These are phyloP conservation scores for Noctua janthina DNA, from an alignment of 2,888 invertebrate genomes.

Conservation along the genomic window DNA sequence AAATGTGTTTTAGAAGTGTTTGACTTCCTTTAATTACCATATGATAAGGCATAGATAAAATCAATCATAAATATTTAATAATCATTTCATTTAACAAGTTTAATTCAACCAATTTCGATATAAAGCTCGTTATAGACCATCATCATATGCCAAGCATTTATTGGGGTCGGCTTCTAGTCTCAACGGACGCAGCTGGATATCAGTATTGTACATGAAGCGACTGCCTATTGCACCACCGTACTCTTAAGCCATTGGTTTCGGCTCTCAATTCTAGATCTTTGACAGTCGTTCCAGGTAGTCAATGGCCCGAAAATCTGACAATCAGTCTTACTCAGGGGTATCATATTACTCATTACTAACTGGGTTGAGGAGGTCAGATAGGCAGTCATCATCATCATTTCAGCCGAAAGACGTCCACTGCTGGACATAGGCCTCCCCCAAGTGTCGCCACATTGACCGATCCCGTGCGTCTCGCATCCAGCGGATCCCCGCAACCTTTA, in stretches of 20 bases:
- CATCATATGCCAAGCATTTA: background rate
- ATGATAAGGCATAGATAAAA: background rate
- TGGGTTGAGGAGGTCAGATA: background rate
- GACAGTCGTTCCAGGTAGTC: background rate
- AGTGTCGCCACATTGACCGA: too few species aligned
- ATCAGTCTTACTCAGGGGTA: background rate
- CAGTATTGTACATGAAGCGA: background rate
- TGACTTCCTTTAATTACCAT: too few species aligned
- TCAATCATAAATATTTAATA: background rate
- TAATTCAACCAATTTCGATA: background rate
- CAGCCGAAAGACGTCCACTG: too few species aligned
- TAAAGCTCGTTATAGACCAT: conserved; percentile 1
- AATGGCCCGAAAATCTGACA: background rate
- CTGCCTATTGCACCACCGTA: background rate
- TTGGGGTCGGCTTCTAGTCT: background rate
- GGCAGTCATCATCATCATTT: too few species aligned
- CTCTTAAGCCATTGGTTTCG: background rate
- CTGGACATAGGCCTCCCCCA: too few species aligned
- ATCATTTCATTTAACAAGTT: background rate
- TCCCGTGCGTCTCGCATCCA: too few species aligned
- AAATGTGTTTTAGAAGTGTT: background rate
- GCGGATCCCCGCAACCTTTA: too few species aligned
- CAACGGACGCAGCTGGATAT: background rate
- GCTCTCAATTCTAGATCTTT: background rate
- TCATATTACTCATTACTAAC: background rate